These are phyloP conservation scores for Amiota mariae DNA, from an alignment of 2,888 invertebrate species.

Conservation along the genomic window DNA sequence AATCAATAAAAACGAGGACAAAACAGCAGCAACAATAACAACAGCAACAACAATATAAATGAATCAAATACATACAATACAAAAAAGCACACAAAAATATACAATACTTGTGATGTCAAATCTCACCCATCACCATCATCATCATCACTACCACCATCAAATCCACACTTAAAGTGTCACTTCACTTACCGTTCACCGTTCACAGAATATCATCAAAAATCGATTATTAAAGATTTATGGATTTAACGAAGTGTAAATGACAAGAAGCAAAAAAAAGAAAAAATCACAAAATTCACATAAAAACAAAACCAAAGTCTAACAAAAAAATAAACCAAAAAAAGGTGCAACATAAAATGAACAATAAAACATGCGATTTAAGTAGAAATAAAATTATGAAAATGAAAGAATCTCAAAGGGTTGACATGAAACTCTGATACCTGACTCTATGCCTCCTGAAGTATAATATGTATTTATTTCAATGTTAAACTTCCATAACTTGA, in stretches of 20 bases:
- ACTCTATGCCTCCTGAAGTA: too few relatives aligned
- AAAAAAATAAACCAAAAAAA: slow-evolving; percentile 3
- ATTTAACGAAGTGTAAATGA: slow-evolving; percentile 63
- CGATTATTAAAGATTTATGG: slow-evolving; percentile 63
- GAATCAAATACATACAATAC: neutral
- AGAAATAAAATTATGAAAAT: neutral
- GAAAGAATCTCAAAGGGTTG: too few relatives aligned
- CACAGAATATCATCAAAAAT: slow-evolving; percentile 55
- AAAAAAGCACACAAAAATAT: neutral
- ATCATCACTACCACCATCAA: neutral
- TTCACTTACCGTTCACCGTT: too few relatives aligned
- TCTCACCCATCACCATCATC: neutral
- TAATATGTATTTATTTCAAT: too few relatives aligned
- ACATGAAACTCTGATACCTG: too few relatives aligned
- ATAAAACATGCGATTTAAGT: neutral
- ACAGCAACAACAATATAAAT: neutral
- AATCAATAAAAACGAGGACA: neutral
- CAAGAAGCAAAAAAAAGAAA: slow-evolving; percentile 39
- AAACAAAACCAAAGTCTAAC: slow-evolving; percentile 19
- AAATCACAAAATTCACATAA: slow-evolving; percentile 23
- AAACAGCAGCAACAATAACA: neutral
- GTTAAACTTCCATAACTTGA: too few relatives aligned
- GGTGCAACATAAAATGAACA: neutral
- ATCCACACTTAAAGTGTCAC: slow-evolving; percentile 13
- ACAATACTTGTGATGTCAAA: too few relatives aligned